Conservation (phyloP, 2,797 vertebrate species). For the Fistularia commersonii region DNA sequence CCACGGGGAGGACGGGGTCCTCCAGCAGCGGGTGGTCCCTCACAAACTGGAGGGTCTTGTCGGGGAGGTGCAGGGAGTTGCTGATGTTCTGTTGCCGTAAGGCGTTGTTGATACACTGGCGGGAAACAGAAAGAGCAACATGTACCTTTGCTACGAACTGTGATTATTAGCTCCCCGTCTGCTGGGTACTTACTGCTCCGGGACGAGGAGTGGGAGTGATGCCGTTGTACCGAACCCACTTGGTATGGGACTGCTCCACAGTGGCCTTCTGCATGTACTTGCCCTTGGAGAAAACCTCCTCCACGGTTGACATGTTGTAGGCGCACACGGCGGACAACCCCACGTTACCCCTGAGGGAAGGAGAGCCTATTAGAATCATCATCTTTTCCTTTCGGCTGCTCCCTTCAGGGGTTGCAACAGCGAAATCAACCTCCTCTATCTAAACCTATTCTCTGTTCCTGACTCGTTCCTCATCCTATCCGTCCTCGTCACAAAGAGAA, state of each 20-base stretch:
- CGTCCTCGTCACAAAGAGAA: too few species aligned
- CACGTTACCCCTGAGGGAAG: conserved; percentile 83
- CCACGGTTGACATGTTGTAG: conserved; percentile 84
- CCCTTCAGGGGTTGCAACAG: too few species aligned
- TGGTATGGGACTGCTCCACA: conserved; percentile 93
- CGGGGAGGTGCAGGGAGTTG: conserved; percentile 88
- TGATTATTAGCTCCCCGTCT: conserved; percentile 2
- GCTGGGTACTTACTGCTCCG: conserved; percentile 82
- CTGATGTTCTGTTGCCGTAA: conserved; percentile 82
- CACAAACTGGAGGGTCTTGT: conserved; percentile 95
- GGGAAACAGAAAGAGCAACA: background rate
- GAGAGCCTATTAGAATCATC: background rate
- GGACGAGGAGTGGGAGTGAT: conserved; percentile 87
- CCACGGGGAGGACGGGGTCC: conserved; percentile 85
- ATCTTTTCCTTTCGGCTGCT: background rate
- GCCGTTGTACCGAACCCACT: conserved; percentile 93
- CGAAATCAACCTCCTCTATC: too few species aligned
- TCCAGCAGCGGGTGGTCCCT: conserved; percentile 96
- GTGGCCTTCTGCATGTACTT: conserved; percentile 98
- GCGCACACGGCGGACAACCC: conserved; percentile 93
- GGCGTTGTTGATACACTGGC: conserved; percentile 85
- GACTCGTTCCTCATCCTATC: too few species aligned
- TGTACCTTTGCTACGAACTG: too few species aligned
- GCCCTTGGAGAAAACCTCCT: conserved; percentile 90
- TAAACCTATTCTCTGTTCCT: too few species aligned